A percentile compares a stretch with the other conserved stretches of the same genome.
phyloP scores from a whole-genome alignment of 2,113 vertebrate species.

The Cryptomyrus ogoouensis region DNA sequence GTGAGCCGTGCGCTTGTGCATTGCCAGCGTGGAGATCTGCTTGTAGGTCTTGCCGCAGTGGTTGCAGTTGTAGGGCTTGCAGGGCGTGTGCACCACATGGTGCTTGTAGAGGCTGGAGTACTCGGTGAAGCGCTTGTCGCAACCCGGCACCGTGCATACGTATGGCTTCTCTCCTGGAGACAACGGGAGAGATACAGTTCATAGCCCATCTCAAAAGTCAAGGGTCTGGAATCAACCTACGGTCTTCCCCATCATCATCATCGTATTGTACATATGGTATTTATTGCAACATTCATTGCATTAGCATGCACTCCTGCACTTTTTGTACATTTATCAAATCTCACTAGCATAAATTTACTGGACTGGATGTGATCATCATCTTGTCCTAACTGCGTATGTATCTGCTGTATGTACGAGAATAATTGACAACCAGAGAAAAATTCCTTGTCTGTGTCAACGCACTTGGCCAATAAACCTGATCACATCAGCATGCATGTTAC shows the following conservation, averaged over 20 bases:
- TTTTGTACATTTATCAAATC: neutral
- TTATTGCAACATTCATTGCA: neutral
- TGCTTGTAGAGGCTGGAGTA: slow-evolving; percentile 99
- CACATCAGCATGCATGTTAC: neutral
- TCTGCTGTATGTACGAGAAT: neutral
- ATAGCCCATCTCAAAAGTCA: neutral
- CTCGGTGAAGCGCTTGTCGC: slow-evolving; percentile 97
- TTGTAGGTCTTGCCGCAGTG: slow-evolving; percentile 80
- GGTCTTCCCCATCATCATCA: neutral
- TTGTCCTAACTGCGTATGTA: neutral
- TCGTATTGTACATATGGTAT: neutral
- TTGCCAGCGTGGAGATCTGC: slow-evolving; percentile 76
- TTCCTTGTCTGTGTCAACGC: neutral
- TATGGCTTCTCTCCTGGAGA: slow-evolving; percentile 90
- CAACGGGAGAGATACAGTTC: neutral
- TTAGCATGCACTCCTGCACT: neutral
- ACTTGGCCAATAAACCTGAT: neutral
- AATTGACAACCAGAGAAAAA: neutral
- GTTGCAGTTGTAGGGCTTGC: slow-evolving; percentile 88
- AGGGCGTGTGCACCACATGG: slow-evolving; percentile 95
- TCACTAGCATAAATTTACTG: neutral
- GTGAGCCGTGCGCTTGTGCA: slow-evolving; percentile 77
- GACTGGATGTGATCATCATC: neutral
- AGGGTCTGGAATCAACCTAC: neutral
- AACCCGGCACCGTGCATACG: slow-evolving; percentile 94